Base-by-base conservation (phyloP, 1,140 invertebrate species). In the Drosophila lacteicornis region DNA sequence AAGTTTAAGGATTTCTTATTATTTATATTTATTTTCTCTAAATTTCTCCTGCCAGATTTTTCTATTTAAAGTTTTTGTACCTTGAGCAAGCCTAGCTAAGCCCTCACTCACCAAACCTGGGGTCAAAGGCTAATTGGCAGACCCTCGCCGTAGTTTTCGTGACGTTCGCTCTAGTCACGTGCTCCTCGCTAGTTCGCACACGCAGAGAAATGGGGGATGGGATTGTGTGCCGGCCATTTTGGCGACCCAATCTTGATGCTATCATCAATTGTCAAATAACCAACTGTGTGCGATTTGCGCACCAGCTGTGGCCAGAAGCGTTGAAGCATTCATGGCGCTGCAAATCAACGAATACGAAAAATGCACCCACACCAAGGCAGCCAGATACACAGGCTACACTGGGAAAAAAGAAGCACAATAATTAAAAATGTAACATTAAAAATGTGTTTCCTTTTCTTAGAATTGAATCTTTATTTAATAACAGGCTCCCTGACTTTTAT, bases 241-340 rank as follows among this genome's bases (percentile, higher is more conserved):
- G 85, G 80, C 78, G 80, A 88, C 73, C 84, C 85, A 80, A 85
- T 73, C 79, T 90, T 90, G 85, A 90, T 90, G 85, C 82, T 85
- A 90, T 90, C 85, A 90, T 90, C 85, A 90, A 88, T 90, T 90
- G 85, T 90, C 85, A 90, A 90, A 90, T 90, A 90, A 90, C 81
- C 81, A 90, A 90, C 81, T 90, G 81, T 85, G 86, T 82, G 85
- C 84, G 85, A 90, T 90, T 90, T 90, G 85, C 74, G 79, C 86
- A 90, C 71, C 85, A 90, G 85, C 85, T 88, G 85, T 85, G 85
- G 65, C 81, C 71, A 80, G 67, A 88, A 82, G 85, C 86, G 85
- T 85, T 91, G 86, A 90, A 91, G 86, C 85, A 90, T 90, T 90
- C 79, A 91, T 91, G 55, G 84, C 69, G 62, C 79, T 84, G 85